Conservation (phyloP, 2,888 invertebrate genomes). For the Nymphalis urticae region DNA sequence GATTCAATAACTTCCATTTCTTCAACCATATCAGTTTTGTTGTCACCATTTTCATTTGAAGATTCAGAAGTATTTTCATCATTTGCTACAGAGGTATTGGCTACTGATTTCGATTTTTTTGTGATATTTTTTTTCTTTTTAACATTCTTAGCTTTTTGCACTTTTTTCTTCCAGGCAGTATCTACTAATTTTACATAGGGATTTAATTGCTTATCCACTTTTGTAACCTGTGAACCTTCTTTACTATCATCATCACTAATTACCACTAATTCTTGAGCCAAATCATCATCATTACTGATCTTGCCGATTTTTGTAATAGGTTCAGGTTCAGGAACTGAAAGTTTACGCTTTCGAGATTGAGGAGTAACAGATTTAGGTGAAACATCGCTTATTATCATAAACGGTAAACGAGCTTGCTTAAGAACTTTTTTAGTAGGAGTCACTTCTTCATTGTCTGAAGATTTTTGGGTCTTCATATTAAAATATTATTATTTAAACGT, state of each 20-base stretch:
- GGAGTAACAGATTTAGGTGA: conserved; percentile 59
- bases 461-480: conserved; percentile 70
- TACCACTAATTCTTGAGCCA: conserved; percentile 55
- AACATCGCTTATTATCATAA: conserved; percentile 77
- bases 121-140: conserved; percentile 55
- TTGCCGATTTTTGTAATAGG: conserved; percentile 66
- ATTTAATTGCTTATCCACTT: conserved; percentile 54
- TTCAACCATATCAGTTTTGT: conserved; percentile 32
- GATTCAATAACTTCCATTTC: conserved; percentile 40
- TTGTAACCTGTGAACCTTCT: conserved; percentile 45
- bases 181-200: conserved; percentile 73
- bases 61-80: conserved; percentile 34
- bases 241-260: conserved; percentile 72
- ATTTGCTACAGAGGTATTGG: conserved; percentile 35
- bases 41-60: conserved; percentile 30
- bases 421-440: conserved; percentile 81
- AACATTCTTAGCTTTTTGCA: conserved; percentile 50
- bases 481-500: conserved; percentile 15
- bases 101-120: conserved; percentile 39
- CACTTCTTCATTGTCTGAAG: conserved; percentile 61
- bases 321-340: conserved; percentile 63
- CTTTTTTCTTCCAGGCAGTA: conserved; percentile 68
- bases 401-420: conserved; percentile 83
- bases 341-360: conserved; percentile 70
- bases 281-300: conserved; percentile 66